These are phyloP conservation scores for Glyphotaelius pellucidus DNA, from an alignment of 2,888 invertebrate genomes.

Conservation along the genomic window DNA sequence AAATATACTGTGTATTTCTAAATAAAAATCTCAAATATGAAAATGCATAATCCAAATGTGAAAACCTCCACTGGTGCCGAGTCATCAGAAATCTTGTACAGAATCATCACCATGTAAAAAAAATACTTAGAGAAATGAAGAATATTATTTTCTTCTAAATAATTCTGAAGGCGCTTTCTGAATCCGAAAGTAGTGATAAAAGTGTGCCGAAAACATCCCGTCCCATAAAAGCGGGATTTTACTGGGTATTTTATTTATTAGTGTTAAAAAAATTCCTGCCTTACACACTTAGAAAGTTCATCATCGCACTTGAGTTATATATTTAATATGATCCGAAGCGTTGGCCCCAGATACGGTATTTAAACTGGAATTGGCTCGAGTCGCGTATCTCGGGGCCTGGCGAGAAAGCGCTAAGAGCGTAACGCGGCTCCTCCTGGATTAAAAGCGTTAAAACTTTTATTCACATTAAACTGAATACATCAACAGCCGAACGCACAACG, in stretches of 20 bases:
- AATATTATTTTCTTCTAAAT: background rate
- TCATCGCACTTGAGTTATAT: background rate
- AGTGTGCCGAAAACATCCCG: background rate
- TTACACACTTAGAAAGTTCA: background rate
- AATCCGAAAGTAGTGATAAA: background rate
- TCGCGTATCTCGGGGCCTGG: background rate
- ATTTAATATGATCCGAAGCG: background rate
- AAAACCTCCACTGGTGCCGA: background rate
- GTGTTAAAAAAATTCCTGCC: background rate
- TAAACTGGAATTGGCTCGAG: background rate
- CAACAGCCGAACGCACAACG: background rate
- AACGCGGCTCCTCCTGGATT: background rate
- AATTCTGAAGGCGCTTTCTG: background rate
- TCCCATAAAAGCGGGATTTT: background rate
- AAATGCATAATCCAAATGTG: background rate
- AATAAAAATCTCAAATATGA: background rate
- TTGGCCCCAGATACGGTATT: background rate
- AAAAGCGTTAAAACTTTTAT: constrained; percentile 15
- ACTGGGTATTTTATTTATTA: background rate
- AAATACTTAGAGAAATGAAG: too few species aligned
- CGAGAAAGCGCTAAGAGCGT: background rate
- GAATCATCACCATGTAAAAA: too few species aligned
- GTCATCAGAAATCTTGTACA: too few species aligned
- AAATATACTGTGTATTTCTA: too few species aligned
- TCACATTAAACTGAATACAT: constrained; percentile 14